A percentile compares a stretch with the other conserved stretches of the same genome.
phyloP scores from a whole-genome alignment of 1,140 invertebrate species.

The Drosophila guanche region DNA sequence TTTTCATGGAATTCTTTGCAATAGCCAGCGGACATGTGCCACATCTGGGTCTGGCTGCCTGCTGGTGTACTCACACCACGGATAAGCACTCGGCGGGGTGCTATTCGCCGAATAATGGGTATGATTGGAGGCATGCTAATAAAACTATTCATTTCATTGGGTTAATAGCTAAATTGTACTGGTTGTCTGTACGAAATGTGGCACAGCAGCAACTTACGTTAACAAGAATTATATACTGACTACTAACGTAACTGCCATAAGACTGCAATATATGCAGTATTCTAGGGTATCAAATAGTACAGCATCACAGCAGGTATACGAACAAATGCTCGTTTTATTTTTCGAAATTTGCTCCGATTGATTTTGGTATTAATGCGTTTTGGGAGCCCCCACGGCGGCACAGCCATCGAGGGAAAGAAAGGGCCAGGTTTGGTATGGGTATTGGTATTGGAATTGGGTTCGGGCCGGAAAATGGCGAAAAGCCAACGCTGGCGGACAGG shows the following conservation, averaged over 20 bases:
- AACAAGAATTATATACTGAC: too few relatives aligned
- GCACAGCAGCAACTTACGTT: too few relatives aligned
- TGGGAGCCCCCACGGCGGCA: conserved; percentile 32
- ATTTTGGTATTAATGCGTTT: conserved; percentile 66
- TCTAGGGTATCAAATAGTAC: background rate
- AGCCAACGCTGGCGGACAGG: conserved; percentile 3
- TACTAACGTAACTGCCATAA: too few relatives aligned
- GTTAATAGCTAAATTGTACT: too few relatives aligned
- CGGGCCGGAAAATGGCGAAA: conserved; percentile 21
- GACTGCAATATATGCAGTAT: too few relatives aligned
- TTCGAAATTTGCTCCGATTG: conserved; percentile 52
- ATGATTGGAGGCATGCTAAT: too few relatives aligned
- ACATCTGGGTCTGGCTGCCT: too few relatives aligned
- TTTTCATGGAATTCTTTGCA: conserved; percentile 42
- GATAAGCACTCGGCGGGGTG: too few relatives aligned
- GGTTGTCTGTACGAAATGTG: too few relatives aligned
- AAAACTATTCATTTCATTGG: too few relatives aligned
- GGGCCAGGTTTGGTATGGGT: background rate
- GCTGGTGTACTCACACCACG: too few relatives aligned
- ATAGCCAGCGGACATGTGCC: conserved; percentile 11
- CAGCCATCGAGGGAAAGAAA: conserved; percentile 11
- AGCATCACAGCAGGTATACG: background rate
- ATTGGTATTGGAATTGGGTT: conserved; percentile 35
- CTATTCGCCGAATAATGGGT: too few relatives aligned
- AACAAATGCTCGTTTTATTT: conserved; percentile 41